phyloP scores from a whole-genome alignment of 2,888 invertebrate genomes.

The Temnothorax rugatulus region DNA sequence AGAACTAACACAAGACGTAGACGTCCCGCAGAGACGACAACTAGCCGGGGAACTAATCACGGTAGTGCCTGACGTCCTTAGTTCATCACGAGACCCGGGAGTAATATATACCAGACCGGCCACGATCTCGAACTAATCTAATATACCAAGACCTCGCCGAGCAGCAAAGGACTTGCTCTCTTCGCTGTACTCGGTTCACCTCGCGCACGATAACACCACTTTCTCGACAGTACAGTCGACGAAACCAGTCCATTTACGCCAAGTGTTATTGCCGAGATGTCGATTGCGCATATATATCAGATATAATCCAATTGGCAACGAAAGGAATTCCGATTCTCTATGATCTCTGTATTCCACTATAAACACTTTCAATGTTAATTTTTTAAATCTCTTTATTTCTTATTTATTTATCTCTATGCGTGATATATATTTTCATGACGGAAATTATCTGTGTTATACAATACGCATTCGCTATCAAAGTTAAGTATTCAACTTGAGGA shows the following conservation, averaged over 20 bases:
- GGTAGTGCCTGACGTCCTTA: constrained; percentile 69
- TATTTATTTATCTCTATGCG: neutral
- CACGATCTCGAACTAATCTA: constrained; percentile 64
- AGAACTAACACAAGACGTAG: constrained; percentile 66
- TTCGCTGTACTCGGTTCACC: constrained; percentile 27
- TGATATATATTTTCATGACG: neutral
- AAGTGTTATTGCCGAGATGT: neutral
- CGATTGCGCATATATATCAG: constrained; percentile 15
- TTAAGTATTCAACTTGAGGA: neutral
- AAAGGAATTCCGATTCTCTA: neutral
- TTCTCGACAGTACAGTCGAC: constrained; percentile 40
- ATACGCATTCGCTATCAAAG: neutral
- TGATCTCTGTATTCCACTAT: neutral
- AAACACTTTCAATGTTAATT: neutral
- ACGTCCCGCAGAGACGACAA: constrained; percentile 80
- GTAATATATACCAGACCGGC: constrained; percentile 58
- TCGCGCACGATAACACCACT: constrained; percentile 42
- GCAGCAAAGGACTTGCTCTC: constrained; percentile 68
- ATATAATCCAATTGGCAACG: neutral
- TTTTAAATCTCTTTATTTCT: neutral
- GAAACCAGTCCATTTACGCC: constrained; percentile 27
- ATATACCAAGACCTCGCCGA: constrained; percentile 58
- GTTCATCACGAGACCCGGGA: constrained; percentile 69
- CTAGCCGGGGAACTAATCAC: constrained; percentile 78
- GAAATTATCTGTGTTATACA: neutral